Percentiles rank a stretch among this genome's conserved stretches.
Evolutionary conservation across 1,140 invertebrate species (phyloP).

Genomic region (Drosophila pandora): DNA sequence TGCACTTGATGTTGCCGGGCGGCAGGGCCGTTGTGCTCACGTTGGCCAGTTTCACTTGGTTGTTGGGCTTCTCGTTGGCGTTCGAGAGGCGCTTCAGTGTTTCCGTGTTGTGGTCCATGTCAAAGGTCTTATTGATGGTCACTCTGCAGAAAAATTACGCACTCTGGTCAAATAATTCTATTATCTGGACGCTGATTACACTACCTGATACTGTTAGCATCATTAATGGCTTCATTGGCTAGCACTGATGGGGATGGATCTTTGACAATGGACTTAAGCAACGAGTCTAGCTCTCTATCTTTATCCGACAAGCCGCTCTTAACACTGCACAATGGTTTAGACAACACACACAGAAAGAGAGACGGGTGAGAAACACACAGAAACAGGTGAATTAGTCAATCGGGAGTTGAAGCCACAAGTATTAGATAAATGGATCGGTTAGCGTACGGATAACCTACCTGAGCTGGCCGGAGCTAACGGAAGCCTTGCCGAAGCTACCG

Average conservation of each 20-base stretch:
- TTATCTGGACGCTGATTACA: conserved; percentile 41
- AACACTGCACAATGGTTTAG: conserved; percentile 83
- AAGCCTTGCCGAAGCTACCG: conserved; percentile 83
- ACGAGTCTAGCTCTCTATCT: conserved; percentile 85
- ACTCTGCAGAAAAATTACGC: conserved; percentile 79
- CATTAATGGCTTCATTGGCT: conserved; percentile 84
- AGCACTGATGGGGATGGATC: conserved; percentile 85
- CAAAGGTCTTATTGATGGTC: conserved; percentile 86
- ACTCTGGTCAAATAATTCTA: conserved; percentile 62
- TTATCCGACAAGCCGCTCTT: conserved; percentile 85
- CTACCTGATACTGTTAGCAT: conserved; percentile 84
- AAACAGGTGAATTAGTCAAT: conserved; percentile 66
- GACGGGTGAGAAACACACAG: conserved; percentile 59
- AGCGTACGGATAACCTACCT: conserved; percentile 49
- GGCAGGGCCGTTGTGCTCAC: conserved; percentile 88
- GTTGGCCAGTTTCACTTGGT: conserved; percentile 86
- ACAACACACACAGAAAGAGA: conserved; percentile 50
- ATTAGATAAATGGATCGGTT: conserved; percentile 1
- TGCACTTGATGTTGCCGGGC: conserved; percentile 96
- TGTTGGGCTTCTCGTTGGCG: conserved; percentile 87
- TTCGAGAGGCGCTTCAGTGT: conserved; percentile 85
- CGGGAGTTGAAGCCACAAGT: conserved; percentile 45
- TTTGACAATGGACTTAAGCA: conserved; percentile 86
- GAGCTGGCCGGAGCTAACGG: conserved; percentile 81
- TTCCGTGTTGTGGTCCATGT: conserved; percentile 86